Percentiles rank a stretch among this genome's conserved stretches.
phyloP scores from a whole-genome alignment of 2,797 vertebrate species.

The Orestias chungarensis region DNA sequence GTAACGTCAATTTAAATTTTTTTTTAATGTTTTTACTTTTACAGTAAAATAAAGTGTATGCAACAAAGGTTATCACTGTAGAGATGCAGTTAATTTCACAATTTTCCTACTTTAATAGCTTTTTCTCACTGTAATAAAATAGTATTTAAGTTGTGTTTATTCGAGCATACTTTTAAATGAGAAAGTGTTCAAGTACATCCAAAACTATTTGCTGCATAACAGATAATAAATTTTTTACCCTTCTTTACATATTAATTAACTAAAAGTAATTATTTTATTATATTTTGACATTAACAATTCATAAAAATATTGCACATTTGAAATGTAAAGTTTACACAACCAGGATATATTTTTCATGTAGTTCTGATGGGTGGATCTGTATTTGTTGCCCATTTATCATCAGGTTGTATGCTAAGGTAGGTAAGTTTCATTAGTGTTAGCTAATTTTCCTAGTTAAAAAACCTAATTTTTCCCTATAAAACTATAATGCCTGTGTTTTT shows the following conservation, averaged over 20 bases:
- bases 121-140: not conserved
- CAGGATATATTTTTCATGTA: not conserved
- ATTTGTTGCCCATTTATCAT: not conserved
- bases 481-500: not conserved
- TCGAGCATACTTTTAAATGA: not conserved
- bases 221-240: no score
- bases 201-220: not conserved
- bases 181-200: not conserved
- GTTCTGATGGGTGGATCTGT: not conserved
- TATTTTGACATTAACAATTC: not conserved
- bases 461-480: not conserved
- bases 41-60: not conserved
- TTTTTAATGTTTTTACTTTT: not conserved
- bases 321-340: not conserved
- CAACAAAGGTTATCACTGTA: not conserved
- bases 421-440: not conserved
- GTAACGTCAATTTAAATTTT: not conserved
- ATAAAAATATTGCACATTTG: not conserved
- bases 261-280: no score
- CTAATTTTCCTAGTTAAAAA: not conserved
- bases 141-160: not conserved
- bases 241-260: no score
- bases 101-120: not conserved
- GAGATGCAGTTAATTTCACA: not conserved
- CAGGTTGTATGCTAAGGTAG: not conserved